phyloP scores from a whole-genome alignment of 2,113 vertebrate species.

The Mustelus asterias region DNA sequence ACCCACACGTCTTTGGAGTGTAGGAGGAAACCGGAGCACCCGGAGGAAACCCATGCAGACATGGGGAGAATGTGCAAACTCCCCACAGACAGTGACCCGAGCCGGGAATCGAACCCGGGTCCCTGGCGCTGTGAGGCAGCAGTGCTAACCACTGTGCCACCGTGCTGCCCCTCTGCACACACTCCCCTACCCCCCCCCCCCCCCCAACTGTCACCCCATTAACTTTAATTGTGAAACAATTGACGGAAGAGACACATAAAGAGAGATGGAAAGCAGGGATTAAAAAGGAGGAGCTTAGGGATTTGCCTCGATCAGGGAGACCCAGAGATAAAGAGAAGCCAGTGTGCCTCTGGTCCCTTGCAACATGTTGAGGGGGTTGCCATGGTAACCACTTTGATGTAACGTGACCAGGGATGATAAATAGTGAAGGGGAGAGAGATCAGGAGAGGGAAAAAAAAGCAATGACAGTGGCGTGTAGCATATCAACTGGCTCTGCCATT shows the following conservation, averaged over 20 bases:
- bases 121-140: no score
- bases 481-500: neutral
- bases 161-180: no score
- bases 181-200: no score
- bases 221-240: conserved; percentile 35
- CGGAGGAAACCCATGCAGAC: no score
- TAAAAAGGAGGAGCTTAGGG: no score
- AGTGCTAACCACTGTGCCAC: no score
- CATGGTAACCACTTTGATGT: conserved; percentile 22
- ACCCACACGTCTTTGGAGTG: no score
- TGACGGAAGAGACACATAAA: conserved; percentile 23
- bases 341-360: neutral
- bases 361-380: conserved; percentile 12
- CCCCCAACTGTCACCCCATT: neutral
- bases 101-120: no score
- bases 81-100: no score
- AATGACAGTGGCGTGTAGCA: neutral
- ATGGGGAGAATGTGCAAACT: no score
- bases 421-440: conserved; percentile 14
- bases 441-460: neutral
- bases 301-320: neutral
- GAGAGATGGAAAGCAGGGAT: neutral
- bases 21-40: no score
- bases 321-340: neutral
- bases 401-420: neutral